phyloP scores from a whole-genome alignment of 2,888 invertebrate species.

The Icerya purchasi region DNA sequence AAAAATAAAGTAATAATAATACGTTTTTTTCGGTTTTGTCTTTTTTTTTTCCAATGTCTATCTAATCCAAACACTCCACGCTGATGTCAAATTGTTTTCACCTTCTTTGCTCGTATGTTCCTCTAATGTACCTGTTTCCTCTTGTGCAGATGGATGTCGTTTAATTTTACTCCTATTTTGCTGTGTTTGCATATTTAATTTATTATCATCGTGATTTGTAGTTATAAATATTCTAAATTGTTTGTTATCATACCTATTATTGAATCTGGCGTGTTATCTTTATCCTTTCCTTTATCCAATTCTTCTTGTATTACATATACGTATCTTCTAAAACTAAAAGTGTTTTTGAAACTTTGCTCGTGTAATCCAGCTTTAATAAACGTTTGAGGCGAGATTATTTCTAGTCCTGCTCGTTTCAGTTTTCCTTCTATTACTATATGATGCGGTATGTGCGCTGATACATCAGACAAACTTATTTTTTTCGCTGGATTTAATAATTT shows the following conservation, averaged over 20 bases:
- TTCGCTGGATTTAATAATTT: not conserved
- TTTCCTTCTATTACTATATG: not conserved
- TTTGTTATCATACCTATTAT: not conserved
- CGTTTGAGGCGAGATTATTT: not conserved
- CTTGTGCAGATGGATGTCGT: no score
- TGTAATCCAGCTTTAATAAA: not conserved
- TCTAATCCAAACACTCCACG: no score
- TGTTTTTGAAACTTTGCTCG: not conserved
- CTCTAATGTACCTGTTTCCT: no score
- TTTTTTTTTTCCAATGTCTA: no score
- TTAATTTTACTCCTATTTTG: no score
- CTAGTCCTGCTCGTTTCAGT: no score
- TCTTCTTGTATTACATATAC: not conserved
- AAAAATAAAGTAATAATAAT: no score
- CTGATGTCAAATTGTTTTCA: no score
- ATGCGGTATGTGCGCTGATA: not conserved
- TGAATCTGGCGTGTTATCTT: not conserved
- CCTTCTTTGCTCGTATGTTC: no score
- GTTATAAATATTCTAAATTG: not conserved
- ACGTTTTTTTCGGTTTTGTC: no score
- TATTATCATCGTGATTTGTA: no score
- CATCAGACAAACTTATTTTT: not conserved
- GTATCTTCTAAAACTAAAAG: not conserved
- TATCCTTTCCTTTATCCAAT: not conserved
- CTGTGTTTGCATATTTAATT: no score